Conservation (phyloP, 2,113 vertebrate species). For the Labeo rohita region DNA sequence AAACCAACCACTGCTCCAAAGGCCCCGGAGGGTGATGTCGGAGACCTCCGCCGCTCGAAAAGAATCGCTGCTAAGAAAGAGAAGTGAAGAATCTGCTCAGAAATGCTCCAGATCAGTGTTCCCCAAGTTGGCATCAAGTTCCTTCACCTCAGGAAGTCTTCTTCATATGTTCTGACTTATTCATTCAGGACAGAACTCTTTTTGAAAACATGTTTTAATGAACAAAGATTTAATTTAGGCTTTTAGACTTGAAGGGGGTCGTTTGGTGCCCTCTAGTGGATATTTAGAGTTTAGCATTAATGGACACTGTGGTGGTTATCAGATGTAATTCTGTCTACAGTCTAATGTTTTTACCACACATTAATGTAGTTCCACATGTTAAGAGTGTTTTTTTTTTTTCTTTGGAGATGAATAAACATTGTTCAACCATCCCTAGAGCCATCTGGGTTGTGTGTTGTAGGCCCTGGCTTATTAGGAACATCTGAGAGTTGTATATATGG, state of each 20-base stretch:
- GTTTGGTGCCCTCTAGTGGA: constrained; percentile 37
- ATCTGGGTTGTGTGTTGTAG: not conserved
- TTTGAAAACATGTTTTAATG: constrained; percentile 9
- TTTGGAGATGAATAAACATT: constrained; percentile 16
- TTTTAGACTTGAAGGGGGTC: not conserved
- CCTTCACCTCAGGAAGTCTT: not conserved
- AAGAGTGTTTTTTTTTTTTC: not conserved
- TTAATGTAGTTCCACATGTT: not conserved
- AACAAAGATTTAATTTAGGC: not conserved
- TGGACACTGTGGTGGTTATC: not conserved
- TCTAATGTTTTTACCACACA: not conserved
- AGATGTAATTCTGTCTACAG: not conserved
- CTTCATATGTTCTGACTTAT: not conserved
- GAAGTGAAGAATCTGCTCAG: not conserved
- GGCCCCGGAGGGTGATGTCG: not conserved
- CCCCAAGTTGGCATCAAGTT: not conserved
- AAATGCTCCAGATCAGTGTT: not conserved
- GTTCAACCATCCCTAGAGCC: not conserved
- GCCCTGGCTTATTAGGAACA: not conserved
- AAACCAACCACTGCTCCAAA: constrained; percentile 1
- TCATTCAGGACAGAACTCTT: not conserved
- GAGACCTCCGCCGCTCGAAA: constrained; percentile 63
- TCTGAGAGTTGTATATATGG: not conserved
- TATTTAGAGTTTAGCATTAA: not conserved
- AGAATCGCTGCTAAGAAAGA: constrained; percentile 61